Conservation (phyloP, 2,797 vertebrate species). For the Gymnoscopelus braueri region DNA sequence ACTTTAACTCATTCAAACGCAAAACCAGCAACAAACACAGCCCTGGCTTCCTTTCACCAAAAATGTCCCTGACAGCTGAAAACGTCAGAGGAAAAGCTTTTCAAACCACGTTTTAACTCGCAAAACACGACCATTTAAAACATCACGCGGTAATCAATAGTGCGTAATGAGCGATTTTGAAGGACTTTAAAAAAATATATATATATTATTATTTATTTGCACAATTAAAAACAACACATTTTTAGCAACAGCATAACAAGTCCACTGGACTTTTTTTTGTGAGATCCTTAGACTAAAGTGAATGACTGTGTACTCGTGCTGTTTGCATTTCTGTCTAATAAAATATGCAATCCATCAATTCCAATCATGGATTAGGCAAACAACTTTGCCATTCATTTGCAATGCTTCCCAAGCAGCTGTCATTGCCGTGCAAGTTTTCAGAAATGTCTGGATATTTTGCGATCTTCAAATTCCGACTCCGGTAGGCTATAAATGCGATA, state of each 20-base stretch:
- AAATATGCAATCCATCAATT: no score
- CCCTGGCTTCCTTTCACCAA: conserved; percentile 33
- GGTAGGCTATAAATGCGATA: not conserved
- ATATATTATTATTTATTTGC: no score
- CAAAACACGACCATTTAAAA: not conserved
- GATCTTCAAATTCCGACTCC: not conserved
- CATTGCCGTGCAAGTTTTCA: conserved; percentile 38
- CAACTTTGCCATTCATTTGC: conserved; percentile 50
- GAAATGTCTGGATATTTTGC: conserved; percentile 20
- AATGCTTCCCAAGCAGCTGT: conserved; percentile 44
- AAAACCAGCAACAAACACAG: conserved; percentile 38
- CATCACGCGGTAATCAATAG: no score
- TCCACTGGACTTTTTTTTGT: no score
- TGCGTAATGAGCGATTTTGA: no score
- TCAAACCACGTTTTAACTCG: not conserved
- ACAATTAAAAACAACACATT: no score
- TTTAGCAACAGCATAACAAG: no score
- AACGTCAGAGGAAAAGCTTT: not conserved
- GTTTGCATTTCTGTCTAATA: no score
- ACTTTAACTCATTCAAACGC: conserved; percentile 34
- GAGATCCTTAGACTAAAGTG: no score
- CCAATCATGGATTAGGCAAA: not conserved
- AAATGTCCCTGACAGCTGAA: not conserved
- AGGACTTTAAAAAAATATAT: no score
- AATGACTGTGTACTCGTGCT: no score